Evolutionary conservation across 2,888 invertebrate species (phyloP).

Genomic region (Nymphalis c-album): DNA sequence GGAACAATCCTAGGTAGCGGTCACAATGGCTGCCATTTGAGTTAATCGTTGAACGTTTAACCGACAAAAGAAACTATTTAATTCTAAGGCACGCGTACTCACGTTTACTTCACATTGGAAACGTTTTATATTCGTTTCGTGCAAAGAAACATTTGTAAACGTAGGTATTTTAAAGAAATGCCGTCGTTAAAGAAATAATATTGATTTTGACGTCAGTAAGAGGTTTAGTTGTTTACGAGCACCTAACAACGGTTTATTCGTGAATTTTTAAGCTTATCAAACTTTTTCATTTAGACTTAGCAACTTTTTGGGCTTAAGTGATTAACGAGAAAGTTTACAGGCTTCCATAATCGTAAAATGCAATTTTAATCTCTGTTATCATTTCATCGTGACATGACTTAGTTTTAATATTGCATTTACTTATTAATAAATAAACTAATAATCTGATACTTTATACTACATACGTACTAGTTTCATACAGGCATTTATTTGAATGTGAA

Average conservation of each 20-base stretch:
- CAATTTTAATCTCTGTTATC: slow-evolving; percentile 33
- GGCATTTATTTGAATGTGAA: too few relatives aligned
- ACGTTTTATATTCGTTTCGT: slow-evolving; percentile 52
- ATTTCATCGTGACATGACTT: slow-evolving; percentile 1
- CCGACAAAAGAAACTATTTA: slow-evolving; percentile 75
- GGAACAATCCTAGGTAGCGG: slow-evolving; percentile 53
- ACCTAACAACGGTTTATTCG: neutral
- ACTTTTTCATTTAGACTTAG: slow-evolving; percentile 18
- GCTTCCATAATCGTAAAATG: slow-evolving; percentile 17
- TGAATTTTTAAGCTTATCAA: neutral
- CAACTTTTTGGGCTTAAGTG: slow-evolving; percentile 13
- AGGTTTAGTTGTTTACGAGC: neutral
- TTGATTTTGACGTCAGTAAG: slow-evolving; percentile 21
- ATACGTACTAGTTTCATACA: too few relatives aligned
- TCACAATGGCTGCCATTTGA: slow-evolving; percentile 59
- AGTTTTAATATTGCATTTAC: too few relatives aligned
- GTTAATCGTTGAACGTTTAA: slow-evolving; percentile 65
- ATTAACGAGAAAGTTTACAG: slow-evolving; percentile 24
- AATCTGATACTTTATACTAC: too few relatives aligned
- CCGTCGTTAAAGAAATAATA: slow-evolving; percentile 31
- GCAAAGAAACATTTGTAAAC: slow-evolving; percentile 45
- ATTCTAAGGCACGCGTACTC: slow-evolving; percentile 72
- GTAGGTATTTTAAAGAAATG: slow-evolving; percentile 52
- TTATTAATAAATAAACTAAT: too few relatives aligned
- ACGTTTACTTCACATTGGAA: slow-evolving; percentile 58